A percentile compares a stretch with the other conserved stretches of the same genome.
These are phyloP conservation scores for Drosophila pachea DNA, from an alignment of 1,140 invertebrate genomes.

Conservation along the genomic window DNA sequence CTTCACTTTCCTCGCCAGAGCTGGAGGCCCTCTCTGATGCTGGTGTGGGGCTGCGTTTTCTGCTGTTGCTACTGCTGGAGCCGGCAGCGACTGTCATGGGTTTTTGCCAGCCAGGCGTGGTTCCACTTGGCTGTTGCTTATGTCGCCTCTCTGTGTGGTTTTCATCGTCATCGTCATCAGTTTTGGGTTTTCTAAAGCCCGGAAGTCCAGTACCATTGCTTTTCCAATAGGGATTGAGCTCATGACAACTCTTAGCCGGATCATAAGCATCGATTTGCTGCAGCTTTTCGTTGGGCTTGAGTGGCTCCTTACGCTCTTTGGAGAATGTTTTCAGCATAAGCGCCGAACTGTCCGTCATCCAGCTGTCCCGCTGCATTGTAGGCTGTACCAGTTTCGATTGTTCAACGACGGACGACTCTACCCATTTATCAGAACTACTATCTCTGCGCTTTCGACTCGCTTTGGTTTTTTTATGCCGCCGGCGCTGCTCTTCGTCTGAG, in stretches of 20 bases:
- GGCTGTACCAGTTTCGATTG: not conserved
- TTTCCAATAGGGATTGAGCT: slow-evolving; percentile 97
- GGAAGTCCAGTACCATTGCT: slow-evolving; percentile 90
- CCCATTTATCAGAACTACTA: slow-evolving; percentile 61
- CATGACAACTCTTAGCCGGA: slow-evolving; percentile 85
- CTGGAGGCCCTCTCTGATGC: not conserved
- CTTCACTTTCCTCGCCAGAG: slow-evolving; percentile 10
- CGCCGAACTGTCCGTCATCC: slow-evolving; percentile 81
- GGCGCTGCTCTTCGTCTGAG: slow-evolving; percentile 1
- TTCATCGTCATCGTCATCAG: slow-evolving; percentile 54
- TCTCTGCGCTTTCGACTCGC: slow-evolving; percentile 45
- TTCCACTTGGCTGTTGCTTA: not conserved
- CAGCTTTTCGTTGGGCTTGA: slow-evolving; percentile 78
- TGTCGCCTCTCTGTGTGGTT: not conserved
- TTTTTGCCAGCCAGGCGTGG: slow-evolving; percentile 45
- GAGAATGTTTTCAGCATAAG: slow-evolving; percentile 79
- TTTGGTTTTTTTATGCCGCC: slow-evolving; percentile 18
- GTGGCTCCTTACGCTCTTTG: slow-evolving; percentile 79
- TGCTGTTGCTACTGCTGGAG: not conserved
- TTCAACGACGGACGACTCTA: slow-evolving; percentile 41
- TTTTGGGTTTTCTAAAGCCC: slow-evolving; percentile 80
- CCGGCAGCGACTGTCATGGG: not conserved
- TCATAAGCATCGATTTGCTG: slow-evolving; percentile 83
- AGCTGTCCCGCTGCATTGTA: slow-evolving; percentile 79
- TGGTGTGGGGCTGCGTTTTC: not conserved